Evolutionary conservation across 1,140 invertebrate genomes (phyloP).

Genomic region (Drosophila nigromelanica): DNA sequence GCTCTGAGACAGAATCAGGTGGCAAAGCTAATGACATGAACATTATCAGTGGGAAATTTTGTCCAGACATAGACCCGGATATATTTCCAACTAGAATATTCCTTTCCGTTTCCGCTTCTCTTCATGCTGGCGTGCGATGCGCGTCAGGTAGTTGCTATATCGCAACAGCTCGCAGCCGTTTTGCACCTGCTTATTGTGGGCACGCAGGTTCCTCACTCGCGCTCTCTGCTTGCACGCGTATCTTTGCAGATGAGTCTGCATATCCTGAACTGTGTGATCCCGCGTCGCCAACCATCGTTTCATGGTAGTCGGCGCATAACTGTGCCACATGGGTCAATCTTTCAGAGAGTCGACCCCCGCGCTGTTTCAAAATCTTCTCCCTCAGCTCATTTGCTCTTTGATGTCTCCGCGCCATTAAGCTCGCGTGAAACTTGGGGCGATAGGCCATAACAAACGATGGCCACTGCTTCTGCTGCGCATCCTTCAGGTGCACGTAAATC

Average conservation of each 20-base stretch:
- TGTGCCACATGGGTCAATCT: constrained; percentile 12
- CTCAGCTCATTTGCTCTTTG: constrained; percentile 24
- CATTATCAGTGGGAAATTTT: constrained; percentile 5
- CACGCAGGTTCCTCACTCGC: constrained; percentile 8
- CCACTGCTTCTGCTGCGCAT: constrained; percentile 8
- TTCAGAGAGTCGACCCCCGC: constrained; percentile 2
- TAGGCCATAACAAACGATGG: constrained; percentile 21
- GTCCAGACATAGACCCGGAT: neutral
- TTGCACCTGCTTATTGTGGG: constrained; percentile 33
- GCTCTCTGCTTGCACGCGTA: neutral
- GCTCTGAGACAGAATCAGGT: too few species aligned
- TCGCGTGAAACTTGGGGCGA: neutral
- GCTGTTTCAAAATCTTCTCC: neutral
- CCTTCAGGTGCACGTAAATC: constrained; percentile 35
- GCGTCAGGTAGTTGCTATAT: constrained; percentile 34
- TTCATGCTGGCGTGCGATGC: constrained; percentile 26
- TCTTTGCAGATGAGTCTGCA: constrained; percentile 40
- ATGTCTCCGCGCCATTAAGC: neutral
- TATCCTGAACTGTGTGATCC: constrained; percentile 26
- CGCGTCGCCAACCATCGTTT: neutral
- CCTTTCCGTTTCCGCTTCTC: constrained; percentile 19
- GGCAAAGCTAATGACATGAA: too few species aligned
- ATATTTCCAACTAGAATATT: constrained; percentile 22
- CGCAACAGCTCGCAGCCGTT: constrained; percentile 21
- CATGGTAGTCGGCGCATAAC: neutral